Evolutionary conservation across 2,888 invertebrate genomes (phyloP).

Genomic region (Drosophila limbata): DNA sequence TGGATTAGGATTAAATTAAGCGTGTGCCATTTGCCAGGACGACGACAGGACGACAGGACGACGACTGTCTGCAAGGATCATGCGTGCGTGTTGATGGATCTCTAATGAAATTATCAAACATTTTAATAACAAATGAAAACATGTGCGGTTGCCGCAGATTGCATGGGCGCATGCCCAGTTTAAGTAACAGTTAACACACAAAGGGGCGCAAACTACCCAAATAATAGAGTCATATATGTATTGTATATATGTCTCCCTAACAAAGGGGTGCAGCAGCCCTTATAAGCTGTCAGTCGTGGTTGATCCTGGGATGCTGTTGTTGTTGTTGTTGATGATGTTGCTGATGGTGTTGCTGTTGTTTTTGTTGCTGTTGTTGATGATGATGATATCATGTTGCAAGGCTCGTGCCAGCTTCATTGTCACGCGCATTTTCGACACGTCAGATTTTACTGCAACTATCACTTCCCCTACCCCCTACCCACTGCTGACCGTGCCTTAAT

Average conservation of each 20-base stretch:
- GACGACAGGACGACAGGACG: not conserved
- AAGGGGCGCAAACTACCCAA: conserved; percentile 40
- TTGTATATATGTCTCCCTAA: not conserved
- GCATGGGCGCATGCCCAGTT: conserved; percentile 59
- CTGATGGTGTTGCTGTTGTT: not conserved
- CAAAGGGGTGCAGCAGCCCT: conserved; percentile 42
- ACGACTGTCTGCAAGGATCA: not conserved
- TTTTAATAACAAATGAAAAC: conserved; percentile 85
- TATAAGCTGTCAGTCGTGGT: conserved; percentile 34
- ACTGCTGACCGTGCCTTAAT: conserved; percentile 28
- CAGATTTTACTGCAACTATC: not conserved
- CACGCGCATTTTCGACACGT: conserved; percentile 62
- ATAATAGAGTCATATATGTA: not conserved
- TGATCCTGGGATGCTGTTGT: conserved; percentile 30
- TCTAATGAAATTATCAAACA: conserved; percentile 83
- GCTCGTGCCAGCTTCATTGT: conserved; percentile 70
- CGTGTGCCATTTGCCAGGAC: conserved; percentile 63
- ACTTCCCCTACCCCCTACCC: not conserved
- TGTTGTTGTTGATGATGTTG: conserved; percentile 12
- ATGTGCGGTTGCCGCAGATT: conserved; percentile 81
- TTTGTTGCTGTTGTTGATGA: conserved; percentile 8
- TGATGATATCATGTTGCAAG: conserved; percentile 61
- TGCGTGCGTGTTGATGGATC: conserved; percentile 53
- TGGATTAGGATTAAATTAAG: conserved; percentile 85
- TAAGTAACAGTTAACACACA: too few relatives aligned